These are phyloP conservation scores for Prenolepis imparis DNA, from an alignment of 2,888 invertebrate genomes.

Conservation along the genomic window DNA sequence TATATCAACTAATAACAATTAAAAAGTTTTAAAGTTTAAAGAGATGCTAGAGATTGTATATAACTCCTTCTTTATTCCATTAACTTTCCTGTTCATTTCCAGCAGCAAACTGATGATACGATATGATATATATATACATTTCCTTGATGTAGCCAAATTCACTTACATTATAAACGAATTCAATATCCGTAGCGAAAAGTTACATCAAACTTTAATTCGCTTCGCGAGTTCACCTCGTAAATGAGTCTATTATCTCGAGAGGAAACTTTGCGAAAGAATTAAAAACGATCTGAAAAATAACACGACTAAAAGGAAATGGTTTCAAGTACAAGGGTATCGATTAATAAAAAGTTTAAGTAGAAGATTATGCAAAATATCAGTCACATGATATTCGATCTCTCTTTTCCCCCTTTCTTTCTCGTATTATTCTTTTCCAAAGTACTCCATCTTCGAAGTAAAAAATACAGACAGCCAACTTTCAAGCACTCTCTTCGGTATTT, in stretches of 20 bases:
- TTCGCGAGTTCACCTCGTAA: slow-evolving; percentile 48
- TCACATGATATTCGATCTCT: background rate
- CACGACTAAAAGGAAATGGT: slow-evolving; percentile 12
- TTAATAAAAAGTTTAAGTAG: slow-evolving; percentile 39
- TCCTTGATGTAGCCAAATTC: slow-evolving; percentile 28
- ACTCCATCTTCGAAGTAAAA: background rate
- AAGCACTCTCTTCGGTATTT: slow-evolving; percentile 36
- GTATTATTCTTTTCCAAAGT: background rate
- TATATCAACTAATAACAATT: background rate
- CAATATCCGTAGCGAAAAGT: slow-evolving; percentile 50
- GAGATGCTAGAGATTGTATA: background rate
- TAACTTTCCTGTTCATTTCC: background rate
- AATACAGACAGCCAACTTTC: slow-evolving; percentile 42
- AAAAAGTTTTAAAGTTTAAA: slow-evolving; percentile 2
- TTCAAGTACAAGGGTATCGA: slow-evolving; percentile 22
- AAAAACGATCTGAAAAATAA: slow-evolving; percentile 44
- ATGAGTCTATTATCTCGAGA: slow-evolving; percentile 50
- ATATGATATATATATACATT: slow-evolving; percentile 7
- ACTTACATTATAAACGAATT: slow-evolving; percentile 50
- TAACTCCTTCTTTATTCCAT: background rate
- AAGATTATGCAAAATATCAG: slow-evolving; percentile 28
- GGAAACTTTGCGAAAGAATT: slow-evolving; percentile 55
- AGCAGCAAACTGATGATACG: slow-evolving; percentile 22
- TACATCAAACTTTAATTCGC: slow-evolving; percentile 51
- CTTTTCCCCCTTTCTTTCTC: background rate